These are phyloP conservation scores for Ataeniobius toweri DNA, from an alignment of 2,797 vertebrate genomes.

Conservation along the genomic window DNA sequence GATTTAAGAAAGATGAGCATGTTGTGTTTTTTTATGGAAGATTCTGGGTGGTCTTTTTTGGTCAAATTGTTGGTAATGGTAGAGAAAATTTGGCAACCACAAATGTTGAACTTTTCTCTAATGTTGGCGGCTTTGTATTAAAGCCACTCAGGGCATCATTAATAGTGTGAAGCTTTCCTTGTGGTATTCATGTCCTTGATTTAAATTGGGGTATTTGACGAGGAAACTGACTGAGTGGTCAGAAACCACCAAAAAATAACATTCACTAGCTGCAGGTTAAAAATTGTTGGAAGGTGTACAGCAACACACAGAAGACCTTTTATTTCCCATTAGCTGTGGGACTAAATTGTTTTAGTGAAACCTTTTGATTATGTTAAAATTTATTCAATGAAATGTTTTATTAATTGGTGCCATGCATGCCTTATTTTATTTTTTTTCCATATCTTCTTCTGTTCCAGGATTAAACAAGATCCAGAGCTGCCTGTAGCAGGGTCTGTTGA, in stretches of 20 bases:
- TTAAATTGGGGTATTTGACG: conserved; percentile 46
- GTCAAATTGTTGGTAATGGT: conserved; percentile 56
- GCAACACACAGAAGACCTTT: neutral
- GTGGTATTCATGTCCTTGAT: conserved; percentile 51
- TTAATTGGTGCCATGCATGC: conserved; percentile 9
- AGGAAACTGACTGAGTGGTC: conserved; percentile 41
- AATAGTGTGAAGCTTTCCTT: conserved; percentile 40
- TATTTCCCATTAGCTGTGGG: conserved; percentile 20
- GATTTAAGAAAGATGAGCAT: conserved; percentile 40
- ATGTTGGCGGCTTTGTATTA: conserved; percentile 55
- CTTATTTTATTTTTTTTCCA: neutral
- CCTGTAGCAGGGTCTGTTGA: conserved; percentile 43
- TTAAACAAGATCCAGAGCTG: conserved; percentile 46
- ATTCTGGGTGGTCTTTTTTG: conserved; percentile 68
- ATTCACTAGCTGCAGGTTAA: conserved; percentile 28
- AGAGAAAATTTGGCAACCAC: conserved; percentile 27
- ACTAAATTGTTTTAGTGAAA: conserved; percentile 17
- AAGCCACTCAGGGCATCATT: conserved; percentile 53
- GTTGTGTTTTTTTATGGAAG: conserved; percentile 28
- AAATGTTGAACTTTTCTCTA: conserved; percentile 56
- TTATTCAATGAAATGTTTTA: conserved; percentile 3
- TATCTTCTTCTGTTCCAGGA: conserved; percentile 37
- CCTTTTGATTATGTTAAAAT: neutral
- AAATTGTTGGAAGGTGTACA: conserved; percentile 28
- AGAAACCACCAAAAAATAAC: conserved; percentile 56